Conservation (phyloP, 2,888 invertebrate species). For the Cabera pusaria region DNA sequence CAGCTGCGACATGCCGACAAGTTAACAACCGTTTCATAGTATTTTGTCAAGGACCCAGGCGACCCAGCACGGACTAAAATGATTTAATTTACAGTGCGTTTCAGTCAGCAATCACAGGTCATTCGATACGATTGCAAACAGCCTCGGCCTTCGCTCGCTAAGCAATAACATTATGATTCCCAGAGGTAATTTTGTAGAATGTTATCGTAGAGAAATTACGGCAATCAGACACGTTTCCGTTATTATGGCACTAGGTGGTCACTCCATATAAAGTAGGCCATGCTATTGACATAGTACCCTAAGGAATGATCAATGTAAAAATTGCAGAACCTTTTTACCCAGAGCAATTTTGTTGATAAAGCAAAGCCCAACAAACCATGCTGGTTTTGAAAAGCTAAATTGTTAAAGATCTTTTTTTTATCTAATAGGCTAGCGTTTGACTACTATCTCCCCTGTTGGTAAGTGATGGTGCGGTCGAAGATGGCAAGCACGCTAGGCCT, state of each 20-base stretch:
- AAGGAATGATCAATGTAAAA: too few relatives aligned
- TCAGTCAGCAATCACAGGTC: conserved; percentile 6
- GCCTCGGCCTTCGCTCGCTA: conserved; percentile 6
- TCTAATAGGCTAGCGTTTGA: too few relatives aligned
- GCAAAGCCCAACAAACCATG: too few relatives aligned
- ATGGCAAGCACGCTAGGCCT: too few relatives aligned
- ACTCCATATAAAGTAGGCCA: conserved; percentile 3
- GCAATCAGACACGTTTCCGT: conserved; percentile 32
- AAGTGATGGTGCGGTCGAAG: too few relatives aligned
- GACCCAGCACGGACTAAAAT: conserved; percentile 8
- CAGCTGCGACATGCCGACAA: conserved; percentile 23
- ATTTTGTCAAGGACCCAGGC: conserved; percentile 14
- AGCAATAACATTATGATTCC: conserved; percentile 16
- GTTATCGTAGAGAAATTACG: conserved; percentile 29
- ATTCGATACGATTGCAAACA: conserved; percentile 8
- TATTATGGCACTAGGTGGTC: conserved; percentile 11
- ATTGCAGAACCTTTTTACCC: too few relatives aligned
- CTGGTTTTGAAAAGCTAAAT: too few relatives aligned
- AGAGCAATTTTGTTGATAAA: conserved; percentile 42
- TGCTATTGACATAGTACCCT: conserved; percentile 31
- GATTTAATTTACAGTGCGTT: conserved; percentile 11
- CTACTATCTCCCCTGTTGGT: too few relatives aligned
- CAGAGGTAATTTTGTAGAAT: conserved; percentile 27
- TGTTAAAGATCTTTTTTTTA: too few relatives aligned
- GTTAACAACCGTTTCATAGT: conserved; percentile 14